Conservation (phyloP, 2,797 vertebrate species). For the Bryconaethiops microstoma region DNA sequence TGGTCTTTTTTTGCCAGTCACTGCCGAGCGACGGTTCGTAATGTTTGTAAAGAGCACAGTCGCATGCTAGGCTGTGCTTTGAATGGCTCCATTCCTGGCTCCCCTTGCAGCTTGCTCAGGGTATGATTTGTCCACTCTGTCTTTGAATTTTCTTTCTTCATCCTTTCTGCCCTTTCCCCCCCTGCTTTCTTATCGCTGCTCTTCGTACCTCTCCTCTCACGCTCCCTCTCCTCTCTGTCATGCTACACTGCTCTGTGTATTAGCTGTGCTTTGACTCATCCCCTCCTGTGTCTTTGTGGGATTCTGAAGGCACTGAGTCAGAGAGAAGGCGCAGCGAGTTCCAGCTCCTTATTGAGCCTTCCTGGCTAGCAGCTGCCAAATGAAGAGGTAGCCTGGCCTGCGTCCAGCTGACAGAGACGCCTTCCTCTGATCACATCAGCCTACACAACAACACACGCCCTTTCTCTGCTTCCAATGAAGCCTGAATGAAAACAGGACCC, state of each 20-base stretch:
- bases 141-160: constrained; percentile 12
- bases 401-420: constrained; percentile 44
- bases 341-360: constrained; percentile 60
- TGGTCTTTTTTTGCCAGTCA: constrained; percentile 1
- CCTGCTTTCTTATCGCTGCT: constrained; percentile 10
- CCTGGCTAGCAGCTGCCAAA: constrained; percentile 54
- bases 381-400: constrained; percentile 47
- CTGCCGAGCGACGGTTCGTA: constrained; percentile 37
- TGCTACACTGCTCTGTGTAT: constrained; percentile 54
- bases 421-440: constrained; percentile 50
- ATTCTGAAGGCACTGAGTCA: constrained; percentile 69
- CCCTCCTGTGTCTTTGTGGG: constrained; percentile 63
- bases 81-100: constrained; percentile 36
- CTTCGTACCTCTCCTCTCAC: not conserved
- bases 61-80: constrained; percentile 28
- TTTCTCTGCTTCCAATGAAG: constrained; percentile 49
- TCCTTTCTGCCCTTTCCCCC: not conserved
- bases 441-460: constrained; percentile 43
- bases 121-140: constrained; percentile 5
- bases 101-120: constrained; percentile 30
- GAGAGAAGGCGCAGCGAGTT: constrained; percentile 58
- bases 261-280: constrained; percentile 70
- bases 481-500: constrained; percentile 50
- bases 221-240: constrained; percentile 11
- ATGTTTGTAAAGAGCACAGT: constrained; percentile 44